Conservation (phyloP, 2,113 vertebrate species). For the Meleagris gallopavo region DNA sequence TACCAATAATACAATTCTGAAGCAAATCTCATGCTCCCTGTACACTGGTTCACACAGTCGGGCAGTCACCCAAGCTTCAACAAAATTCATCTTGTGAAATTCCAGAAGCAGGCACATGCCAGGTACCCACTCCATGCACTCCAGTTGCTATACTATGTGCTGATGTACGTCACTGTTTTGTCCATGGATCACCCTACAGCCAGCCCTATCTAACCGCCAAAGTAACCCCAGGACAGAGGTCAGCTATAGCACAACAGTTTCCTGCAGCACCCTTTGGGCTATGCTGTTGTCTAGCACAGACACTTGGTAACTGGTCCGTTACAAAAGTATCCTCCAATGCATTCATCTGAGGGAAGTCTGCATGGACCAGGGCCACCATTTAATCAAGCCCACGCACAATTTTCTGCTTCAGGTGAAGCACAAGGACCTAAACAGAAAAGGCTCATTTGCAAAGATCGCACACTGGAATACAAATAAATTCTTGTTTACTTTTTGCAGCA, state of each 20-base stretch:
- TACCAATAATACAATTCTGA: background rate
- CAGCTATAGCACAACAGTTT: background rate
- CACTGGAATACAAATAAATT: background rate
- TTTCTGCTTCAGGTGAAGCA: background rate
- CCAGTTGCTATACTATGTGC: background rate
- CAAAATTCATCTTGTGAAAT: background rate
- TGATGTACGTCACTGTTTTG: accelerated
- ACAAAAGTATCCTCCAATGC: background rate
- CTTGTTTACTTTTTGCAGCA: background rate
- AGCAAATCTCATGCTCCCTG: background rate
- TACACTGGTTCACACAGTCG: background rate
- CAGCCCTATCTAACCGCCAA: background rate
- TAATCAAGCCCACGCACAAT: background rate
- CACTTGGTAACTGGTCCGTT: background rate
- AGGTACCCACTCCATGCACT: background rate
- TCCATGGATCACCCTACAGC: background rate
- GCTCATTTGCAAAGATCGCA: background rate
- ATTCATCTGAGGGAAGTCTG: background rate
- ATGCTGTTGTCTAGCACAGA: background rate
- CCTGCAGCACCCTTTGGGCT: background rate
- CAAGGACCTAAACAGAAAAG: background rate
- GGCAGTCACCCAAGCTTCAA: background rate
- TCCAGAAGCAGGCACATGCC: background rate
- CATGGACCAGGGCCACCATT: background rate
- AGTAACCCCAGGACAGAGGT: background rate